A percentile compares a stretch with the other conserved stretches of the same genome.
Conservation (phyloP, 2,888 invertebrate genomes). For the Campoplex capitator region DNA sequence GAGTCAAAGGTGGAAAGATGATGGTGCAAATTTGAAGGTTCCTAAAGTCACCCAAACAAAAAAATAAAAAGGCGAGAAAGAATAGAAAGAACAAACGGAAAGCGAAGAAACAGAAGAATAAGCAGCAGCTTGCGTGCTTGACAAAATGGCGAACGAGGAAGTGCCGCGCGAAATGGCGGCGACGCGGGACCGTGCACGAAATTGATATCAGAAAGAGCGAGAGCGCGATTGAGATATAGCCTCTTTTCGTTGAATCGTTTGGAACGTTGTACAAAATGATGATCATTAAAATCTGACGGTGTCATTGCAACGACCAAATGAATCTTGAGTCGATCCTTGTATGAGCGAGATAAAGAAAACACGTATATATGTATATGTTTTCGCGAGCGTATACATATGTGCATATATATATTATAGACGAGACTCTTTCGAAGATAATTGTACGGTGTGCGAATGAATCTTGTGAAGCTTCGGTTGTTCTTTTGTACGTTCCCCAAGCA, state of each 20-base stretch:
- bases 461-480: conserved; percentile 79
- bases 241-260: conserved; percentile 83
- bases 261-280: conserved; percentile 61
- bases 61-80: conserved; percentile 37
- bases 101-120: not conserved
- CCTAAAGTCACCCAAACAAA: conserved; percentile 68
- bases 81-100: conserved; percentile 9
- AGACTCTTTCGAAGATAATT: conserved; percentile 83
- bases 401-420: conserved; percentile 72
- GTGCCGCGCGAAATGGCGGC: conserved; percentile 65
- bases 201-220: conserved; percentile 77
- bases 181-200: conserved; percentile 77
- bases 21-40: conserved; percentile 64
- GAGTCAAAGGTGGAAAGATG: conserved; percentile 2
- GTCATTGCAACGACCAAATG: conserved; percentile 56
- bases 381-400: conserved; percentile 8
- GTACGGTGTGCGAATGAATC: conserved; percentile 85
- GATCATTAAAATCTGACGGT: conserved; percentile 1
- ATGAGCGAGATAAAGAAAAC: conserved; percentile 68
- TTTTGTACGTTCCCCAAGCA: conserved; percentile 73
- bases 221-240: conserved; percentile 81
- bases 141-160: conserved; percentile 52
- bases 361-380: conserved; percentile 31
- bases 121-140: not conserved
- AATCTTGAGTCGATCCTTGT: conserved; percentile 76